Evolutionary conservation across 2,113 vertebrate species (phyloP), one percentile per base, ranked within the genome.

Genomic region (Eurystomus gularis): DNA sequence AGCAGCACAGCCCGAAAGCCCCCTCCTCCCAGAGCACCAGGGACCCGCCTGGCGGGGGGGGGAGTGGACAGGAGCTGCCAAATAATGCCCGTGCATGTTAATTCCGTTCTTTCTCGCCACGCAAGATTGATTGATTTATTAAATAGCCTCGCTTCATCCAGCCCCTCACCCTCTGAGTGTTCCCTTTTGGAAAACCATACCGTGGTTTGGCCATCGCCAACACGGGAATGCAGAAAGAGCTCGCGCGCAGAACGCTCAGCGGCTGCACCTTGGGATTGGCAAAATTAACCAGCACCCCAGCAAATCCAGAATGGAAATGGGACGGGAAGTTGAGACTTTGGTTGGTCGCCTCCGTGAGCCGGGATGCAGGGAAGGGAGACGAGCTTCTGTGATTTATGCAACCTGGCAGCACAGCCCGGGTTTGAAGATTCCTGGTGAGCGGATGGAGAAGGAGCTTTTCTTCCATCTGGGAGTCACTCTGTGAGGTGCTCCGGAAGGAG

Each of bases 131-230:
- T 65, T 51, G 24, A 79, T 79, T 65, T 72, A 42, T 65, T 35
- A 65, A 71, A 51, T 13, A 72, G 7, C 39, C 66, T 54, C 3
- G 9, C n/a, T 72, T 37, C 60, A 33, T 26, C 60, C 2, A 0
- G 25, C 12, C 26, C 78, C 73, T 42, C n/a, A 7, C 40, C 21
- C 20, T 35, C 48, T 52, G 4, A 17, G 37, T 7, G 17, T 37
- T 82, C 28, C 3, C 48, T 65, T 51, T 23, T 0, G 5, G 71
- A n/a, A 73, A 73, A 24, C 42, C 40, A 37, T 3, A 25, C 44
- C 1, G 3, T 1, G 2, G 21, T 73, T 55, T 19, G n/a, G 60
- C 60, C 1, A 5, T 15, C 7, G 46, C 18, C 3, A 17, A 13
- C 39, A 40, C 29, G 46, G 68, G 24, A 48, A 8, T 21, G 5